Evolutionary conservation across 30 jellyfish, hydroid and myxozoan species (phyloP).

Genomic region (Turritopsis dohrnii): DNA sequence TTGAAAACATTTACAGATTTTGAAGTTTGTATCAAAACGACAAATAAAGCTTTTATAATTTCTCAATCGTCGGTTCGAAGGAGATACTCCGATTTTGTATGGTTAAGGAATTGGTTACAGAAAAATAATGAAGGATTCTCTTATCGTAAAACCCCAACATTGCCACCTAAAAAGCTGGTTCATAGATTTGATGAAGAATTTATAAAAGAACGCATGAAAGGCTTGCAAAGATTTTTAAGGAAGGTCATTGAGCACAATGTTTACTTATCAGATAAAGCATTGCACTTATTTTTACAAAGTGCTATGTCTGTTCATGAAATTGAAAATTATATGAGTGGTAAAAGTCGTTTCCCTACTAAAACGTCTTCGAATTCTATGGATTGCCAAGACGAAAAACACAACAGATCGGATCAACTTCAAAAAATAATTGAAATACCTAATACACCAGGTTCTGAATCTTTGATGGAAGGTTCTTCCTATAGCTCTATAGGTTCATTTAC

Average conservation of each 20-base stretch:
- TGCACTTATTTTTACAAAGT: slow-evolving; percentile 67
- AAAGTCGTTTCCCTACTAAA: background rate
- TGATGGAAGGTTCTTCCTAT: slow-evolving; percentile 1
- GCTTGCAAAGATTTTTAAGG: slow-evolving; percentile 63
- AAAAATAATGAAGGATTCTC: slow-evolving; percentile 77
- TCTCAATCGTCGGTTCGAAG: slow-evolving; percentile 70
- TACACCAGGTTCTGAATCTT: background rate
- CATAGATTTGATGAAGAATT: slow-evolving; percentile 74
- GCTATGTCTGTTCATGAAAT: slow-evolving; percentile 31
- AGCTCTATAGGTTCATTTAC: background rate
- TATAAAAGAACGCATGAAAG: slow-evolving; percentile 59
- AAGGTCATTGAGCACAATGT: slow-evolving; percentile 73
- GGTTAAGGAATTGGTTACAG: slow-evolving; percentile 72
- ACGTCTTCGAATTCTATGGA: background rate
- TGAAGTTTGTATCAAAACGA: slow-evolving; percentile 66
- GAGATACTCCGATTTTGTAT: slow-evolving; percentile 74
- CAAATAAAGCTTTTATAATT: slow-evolving; percentile 77
- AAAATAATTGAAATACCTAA: background rate
- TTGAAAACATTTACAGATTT: slow-evolving; percentile 53
- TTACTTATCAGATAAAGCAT: slow-evolving; percentile 78
- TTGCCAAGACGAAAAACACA: background rate
- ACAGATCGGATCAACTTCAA: background rate
- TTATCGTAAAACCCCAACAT: slow-evolving; percentile 63
- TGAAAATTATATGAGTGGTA: slow-evolving; percentile 19
- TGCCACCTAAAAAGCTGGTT: slow-evolving; percentile 73